Percentiles rank a stretch among this genome's conserved stretches.
Evolutionary conservation across 2,797 vertebrate species (phyloP).

Genomic region (Catamblyrhynchus diadema): DNA sequence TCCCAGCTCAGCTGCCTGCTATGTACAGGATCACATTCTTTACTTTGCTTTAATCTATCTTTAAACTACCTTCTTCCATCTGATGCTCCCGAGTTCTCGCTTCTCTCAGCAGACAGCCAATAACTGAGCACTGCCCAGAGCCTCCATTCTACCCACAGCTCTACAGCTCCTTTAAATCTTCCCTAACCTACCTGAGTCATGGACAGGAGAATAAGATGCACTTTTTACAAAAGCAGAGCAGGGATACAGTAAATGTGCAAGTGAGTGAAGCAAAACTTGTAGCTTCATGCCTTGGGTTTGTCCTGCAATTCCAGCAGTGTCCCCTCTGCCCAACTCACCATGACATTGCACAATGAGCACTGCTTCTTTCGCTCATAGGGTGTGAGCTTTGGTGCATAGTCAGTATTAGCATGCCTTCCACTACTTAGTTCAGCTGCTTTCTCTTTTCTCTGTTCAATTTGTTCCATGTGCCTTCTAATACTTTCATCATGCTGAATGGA

Average conservation of each 20-base stretch:
- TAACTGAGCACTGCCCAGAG: background rate
- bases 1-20: background rate
- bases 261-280: background rate
- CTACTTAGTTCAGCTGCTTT: constrained; percentile 97
- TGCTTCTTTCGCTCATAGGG: constrained; percentile 97
- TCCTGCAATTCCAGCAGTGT: background rate
- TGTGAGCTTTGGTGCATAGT: constrained; percentile 96
- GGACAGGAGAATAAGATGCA: background rate
- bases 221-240: background rate
- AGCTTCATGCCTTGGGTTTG: background rate
- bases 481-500: constrained; percentile 91
- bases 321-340: constrained; percentile 75
- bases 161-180: background rate
- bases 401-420: constrained; percentile 93
- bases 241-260: background rate
- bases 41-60: background rate
- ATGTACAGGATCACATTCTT: background rate
- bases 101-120: background rate
- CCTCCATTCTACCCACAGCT: background rate
- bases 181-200: background rate
- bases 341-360: constrained; percentile 88
- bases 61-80: background rate
- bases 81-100: background rate
- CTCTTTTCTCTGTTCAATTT: constrained; percentile 98
- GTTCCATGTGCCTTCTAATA: constrained; percentile 97